phyloP scores from a whole-genome alignment of 2,888 invertebrate genomes.

The Mystacides longicornis region DNA sequence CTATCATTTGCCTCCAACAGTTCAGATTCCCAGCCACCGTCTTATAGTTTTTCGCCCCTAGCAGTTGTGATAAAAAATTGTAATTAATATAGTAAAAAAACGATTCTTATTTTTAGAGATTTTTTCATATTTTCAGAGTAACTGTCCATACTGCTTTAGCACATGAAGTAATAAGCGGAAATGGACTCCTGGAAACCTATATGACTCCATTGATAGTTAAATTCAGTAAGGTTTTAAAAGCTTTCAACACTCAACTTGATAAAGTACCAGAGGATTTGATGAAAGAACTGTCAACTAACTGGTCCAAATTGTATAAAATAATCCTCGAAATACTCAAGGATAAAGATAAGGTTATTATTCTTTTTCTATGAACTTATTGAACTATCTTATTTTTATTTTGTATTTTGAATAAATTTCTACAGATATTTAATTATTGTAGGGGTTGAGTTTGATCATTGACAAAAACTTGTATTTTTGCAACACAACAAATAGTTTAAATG shows the following conservation, averaged over 20 bases:
- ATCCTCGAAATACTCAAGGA: constrained; percentile 36
- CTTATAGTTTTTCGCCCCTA: not conserved
- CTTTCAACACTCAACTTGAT: constrained; percentile 36
- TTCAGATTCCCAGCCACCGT: no score
- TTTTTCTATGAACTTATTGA: no score
- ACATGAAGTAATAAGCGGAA: constrained; percentile 43
- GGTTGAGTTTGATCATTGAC: constrained; percentile 29
- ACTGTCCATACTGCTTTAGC: constrained; percentile 43
- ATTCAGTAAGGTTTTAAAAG: constrained; percentile 33
- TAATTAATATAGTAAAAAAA: not conserved
- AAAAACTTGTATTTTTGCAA: not conserved
- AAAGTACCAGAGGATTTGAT: constrained; percentile 30
- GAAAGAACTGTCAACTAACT: constrained; percentile 31
- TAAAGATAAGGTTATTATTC: constrained; percentile 40
- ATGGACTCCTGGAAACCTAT: constrained; percentile 39
- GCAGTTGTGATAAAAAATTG: not conserved
- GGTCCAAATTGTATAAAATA: constrained; percentile 34
- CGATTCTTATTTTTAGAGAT: not conserved
- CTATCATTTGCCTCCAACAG: no score
- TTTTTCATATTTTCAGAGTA: constrained; percentile 17
- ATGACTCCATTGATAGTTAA: constrained; percentile 37
- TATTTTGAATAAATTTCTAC: no score
- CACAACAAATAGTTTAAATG: no score
- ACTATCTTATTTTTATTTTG: no score
- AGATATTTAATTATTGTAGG: constrained; percentile 31